phyloP scores from a whole-genome alignment of 2,888 invertebrate genomes.

The Cylloceria caligata region DNA sequence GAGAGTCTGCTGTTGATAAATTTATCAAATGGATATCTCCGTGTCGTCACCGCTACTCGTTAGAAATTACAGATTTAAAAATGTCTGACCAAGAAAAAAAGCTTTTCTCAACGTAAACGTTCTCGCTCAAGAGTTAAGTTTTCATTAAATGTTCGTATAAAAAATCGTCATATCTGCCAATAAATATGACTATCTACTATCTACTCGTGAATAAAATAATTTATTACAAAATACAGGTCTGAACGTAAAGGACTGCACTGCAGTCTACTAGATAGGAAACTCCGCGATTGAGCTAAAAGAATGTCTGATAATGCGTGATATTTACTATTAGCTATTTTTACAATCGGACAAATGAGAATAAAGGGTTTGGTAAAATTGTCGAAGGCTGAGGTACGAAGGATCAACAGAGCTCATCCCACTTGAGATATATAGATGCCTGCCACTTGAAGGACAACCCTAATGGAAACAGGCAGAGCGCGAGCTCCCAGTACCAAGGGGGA shows the following conservation, averaged over 20 bases:
- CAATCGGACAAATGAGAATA: constrained; percentile 17
- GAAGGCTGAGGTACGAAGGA: constrained; percentile 53
- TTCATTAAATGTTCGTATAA: too few species aligned
- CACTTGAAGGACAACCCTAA: constrained; percentile 78
- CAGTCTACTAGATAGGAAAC: not conserved
- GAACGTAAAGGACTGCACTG: not conserved
- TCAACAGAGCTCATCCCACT: constrained; percentile 74
- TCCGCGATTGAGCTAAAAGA: not conserved
- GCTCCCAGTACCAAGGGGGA: constrained; percentile 64
- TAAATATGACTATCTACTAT: not conserved
- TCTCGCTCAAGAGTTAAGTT: too few species aligned
- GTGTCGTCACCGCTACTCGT: too few species aligned
- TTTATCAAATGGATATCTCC: too few species aligned
- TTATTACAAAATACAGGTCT: not conserved
- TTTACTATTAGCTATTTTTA: not conserved
- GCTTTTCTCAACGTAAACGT: not conserved
- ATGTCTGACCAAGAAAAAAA: too few species aligned
- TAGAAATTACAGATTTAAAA: too few species aligned
- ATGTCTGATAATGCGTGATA: not conserved
- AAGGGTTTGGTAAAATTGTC: constrained; percentile 30
- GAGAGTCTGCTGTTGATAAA: too few species aligned
- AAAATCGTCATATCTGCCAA: not conserved
- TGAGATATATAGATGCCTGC: constrained; percentile 62
- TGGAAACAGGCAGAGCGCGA: constrained; percentile 78
- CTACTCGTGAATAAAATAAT: not conserved